phyloP scores from a whole-genome alignment of 2,113 vertebrate genomes.

The Callorhinus ursinus region DNA sequence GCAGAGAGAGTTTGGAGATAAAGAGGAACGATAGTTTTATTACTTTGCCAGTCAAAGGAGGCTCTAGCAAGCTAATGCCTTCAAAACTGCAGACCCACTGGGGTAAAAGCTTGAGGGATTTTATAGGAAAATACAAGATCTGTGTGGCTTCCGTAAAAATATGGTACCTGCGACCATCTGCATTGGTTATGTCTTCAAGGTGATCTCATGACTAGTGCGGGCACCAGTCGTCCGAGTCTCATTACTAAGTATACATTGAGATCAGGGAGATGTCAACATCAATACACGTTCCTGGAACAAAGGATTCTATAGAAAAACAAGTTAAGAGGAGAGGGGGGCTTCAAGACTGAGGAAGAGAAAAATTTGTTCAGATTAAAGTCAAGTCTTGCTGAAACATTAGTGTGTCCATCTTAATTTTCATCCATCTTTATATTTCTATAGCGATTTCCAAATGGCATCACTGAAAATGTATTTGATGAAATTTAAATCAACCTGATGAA shows the following conservation, averaged over 20 bases:
- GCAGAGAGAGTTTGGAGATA: not conserved
- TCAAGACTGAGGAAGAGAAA: not conserved
- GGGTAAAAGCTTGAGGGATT: not conserved
- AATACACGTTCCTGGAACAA: not conserved
- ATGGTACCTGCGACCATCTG: not conserved
- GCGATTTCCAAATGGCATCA: not conserved
- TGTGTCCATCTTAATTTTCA: not conserved
- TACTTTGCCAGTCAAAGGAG: not conserved
- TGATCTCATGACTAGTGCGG: not conserved
- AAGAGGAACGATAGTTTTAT: not conserved
- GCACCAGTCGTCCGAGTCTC: not conserved
- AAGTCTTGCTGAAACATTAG: not conserved
- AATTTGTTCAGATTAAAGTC: not conserved
- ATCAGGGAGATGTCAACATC: not conserved
- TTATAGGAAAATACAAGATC: not conserved
- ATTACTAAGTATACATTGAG: not conserved
- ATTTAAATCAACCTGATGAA: slow-evolving; percentile 20
- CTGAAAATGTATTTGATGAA: not conserved
- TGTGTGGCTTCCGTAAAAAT: not conserved
- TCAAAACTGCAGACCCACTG: not conserved
- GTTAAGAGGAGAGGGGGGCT: not conserved
- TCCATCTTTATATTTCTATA: not conserved
- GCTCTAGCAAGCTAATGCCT: not conserved
- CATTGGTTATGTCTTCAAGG: not conserved
- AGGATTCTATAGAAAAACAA: not conserved